A percentile compares a stretch with the other conserved stretches of the same genome.
These are phyloP conservation scores for Desmophyllum pertusum DNA, from an alignment of 92 coral and sea anemone genomes.

Conservation along the genomic window DNA sequence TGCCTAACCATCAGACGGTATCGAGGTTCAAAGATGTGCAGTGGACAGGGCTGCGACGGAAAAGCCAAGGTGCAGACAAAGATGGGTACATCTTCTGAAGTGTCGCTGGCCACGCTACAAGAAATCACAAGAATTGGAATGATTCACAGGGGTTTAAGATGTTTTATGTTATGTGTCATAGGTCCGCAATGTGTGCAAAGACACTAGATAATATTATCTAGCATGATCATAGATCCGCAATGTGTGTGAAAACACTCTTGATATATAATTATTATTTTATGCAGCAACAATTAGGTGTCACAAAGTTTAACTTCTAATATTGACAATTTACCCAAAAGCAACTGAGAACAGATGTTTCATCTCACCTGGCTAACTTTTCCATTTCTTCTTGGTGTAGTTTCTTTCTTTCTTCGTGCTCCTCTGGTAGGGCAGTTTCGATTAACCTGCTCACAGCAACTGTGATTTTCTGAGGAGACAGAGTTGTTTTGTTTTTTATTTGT, in stretches of 20 bases:
- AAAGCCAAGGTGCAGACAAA: slow-evolving; percentile 95
- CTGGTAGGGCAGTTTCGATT: slow-evolving; percentile 61
- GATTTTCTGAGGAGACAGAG: slow-evolving; percentile 57
- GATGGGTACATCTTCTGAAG: slow-evolving; percentile 85
- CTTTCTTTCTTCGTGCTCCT: slow-evolving; percentile 74
- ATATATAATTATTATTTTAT: too few relatives aligned
- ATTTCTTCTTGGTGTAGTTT: slow-evolving; percentile 75
- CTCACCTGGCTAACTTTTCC: slow-evolving; percentile 88
- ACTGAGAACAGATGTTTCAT: too few relatives aligned
- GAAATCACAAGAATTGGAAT: not conserved
- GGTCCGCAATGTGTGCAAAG: too few relatives aligned
- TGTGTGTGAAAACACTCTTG: too few relatives aligned
- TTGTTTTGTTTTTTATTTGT: too few relatives aligned
- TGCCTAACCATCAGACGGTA: slow-evolving; percentile 96
- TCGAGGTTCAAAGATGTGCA: slow-evolving; percentile 96
- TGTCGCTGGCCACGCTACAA: slow-evolving; percentile 85
- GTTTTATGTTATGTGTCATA: too few relatives aligned
- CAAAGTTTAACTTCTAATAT: too few relatives aligned
- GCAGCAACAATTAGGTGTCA: too few relatives aligned
- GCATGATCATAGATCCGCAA: too few relatives aligned
- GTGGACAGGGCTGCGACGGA: slow-evolving; percentile 81
- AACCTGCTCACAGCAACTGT: slow-evolving; percentile 68
- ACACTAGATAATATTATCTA: too few relatives aligned
- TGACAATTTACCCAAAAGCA: too few relatives aligned
- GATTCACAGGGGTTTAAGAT: too few relatives aligned